Base-by-base conservation (phyloP, 2,113 vertebrate species). In the Pogonocichla stellata region DNA sequence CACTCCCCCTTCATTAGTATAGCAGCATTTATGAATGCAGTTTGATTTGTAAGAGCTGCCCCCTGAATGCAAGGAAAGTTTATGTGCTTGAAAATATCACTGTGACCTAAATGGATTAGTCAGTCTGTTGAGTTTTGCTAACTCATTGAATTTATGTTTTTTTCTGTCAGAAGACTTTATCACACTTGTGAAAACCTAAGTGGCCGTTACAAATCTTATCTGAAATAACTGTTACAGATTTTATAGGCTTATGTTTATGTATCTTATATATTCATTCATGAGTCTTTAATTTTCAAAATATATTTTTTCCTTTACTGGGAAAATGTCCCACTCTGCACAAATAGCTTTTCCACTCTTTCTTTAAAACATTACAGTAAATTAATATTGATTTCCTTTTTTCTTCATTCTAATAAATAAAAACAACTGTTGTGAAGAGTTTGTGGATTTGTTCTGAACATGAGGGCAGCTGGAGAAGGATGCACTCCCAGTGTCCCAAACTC, bases 271-370 rank as follows among this genome's bases (percentile, higher is more conserved):
- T 95, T 97, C 65, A 96, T 94, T 96, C 58, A 92, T 91, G 87
- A 96, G 95, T 95, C 94, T 86, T 96, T 94, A 97, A 97, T 97
- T 97, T 97, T 96, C 53, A 93, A 96, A 96, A 94, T 96, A 94
- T 97, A 97, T 97, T 95, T 54, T 86, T 93, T 69, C 61, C 60
- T 92, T 62, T 88, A 80, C 51, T 86, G 80, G 95, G 84, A 97
- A 98, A 96, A 96, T 94, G 22, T 96, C 95, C 51, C 83, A 97
- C 73, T 92, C 92, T 86, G 90, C 95, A 95, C 93, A 97, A 96
- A 91, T 22, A 93, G 77, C 75, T 87, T 24, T 97, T 96, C 82
- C 19, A 82, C n/a, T 82, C 50, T 82, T 88, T 96, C 91, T 96
- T 93, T 83, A 91, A 97, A 96, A 83, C 82, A 89, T 67, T 75